Base-by-base conservation (phyloP, 2,888 invertebrate genomes). In the Doris montereyensis region DNA sequence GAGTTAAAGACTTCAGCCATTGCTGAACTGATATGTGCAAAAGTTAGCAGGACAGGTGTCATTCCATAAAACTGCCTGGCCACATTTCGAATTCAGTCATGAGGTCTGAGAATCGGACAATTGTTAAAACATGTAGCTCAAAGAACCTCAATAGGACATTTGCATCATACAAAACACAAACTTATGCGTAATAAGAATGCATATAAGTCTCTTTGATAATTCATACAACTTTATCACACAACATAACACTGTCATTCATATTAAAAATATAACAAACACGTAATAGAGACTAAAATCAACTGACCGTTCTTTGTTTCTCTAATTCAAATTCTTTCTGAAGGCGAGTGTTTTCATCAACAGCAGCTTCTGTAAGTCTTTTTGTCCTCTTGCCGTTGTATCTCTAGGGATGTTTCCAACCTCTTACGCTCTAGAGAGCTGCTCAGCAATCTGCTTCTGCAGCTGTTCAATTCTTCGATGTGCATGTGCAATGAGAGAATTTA, bases 401-500 rank as follows among this genome's bases (percentile, higher is more conserved):
- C 94, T 32, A 96, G 90, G 0, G 95, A 95, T 17, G 93, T 90
- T 81, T 94, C 93, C 30, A 96, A 89, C 86, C 94, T 94, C 80
- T 93, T 82, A 4, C 83, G 81, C 78, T 89, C 88, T 81, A 86
- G 73, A 1, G 88, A 95, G 94, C 85, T 95, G 92, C 86, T 94
- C 95, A 26, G 94, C 94, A 78, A 96, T 89, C 89, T 96, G 95
- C 86, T 95, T 95, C 88, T 96, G 95, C 81, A 96, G 94, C 85
- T 94, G 95, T 79, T 95, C 93, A 2, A 96, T 94, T 89, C 95
- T 94, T 57, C 95, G 93, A 88, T 95, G 95, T 72, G 96, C 95
- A 87, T 96, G 95, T 57, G 95, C 93, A 30, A 96, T 94, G 87
- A 96, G 94, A 52, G 96, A 92, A 91, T 96, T 96, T 84, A 96